Evolutionary conservation across 2,113 vertebrate genomes (phyloP).

Genomic region (Periophthalmus modestus): DNA sequence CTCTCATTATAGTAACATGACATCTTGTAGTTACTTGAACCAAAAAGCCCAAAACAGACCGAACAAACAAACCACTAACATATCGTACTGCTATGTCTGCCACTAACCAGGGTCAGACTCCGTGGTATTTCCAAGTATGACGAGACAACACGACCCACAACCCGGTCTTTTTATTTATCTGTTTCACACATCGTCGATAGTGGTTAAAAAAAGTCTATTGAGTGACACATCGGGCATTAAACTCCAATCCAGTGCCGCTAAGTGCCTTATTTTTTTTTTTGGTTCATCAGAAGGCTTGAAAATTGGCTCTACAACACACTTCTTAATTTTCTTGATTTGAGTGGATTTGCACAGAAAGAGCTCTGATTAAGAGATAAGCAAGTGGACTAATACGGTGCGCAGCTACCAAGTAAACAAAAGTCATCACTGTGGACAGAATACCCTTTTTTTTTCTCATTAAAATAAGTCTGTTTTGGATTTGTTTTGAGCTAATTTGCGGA

Average conservation of each 20-base stretch:
- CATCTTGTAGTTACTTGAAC: no score
- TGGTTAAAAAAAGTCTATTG: constrained; percentile 47
- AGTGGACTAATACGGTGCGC: constrained; percentile 54
- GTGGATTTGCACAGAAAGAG: constrained; percentile 67
- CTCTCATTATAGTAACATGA: no score
- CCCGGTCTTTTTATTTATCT: constrained; percentile 54
- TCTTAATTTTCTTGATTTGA: constrained; percentile 45
- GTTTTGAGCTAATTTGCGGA: not conserved
- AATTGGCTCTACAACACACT: constrained; percentile 66
- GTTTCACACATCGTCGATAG: constrained; percentile 42
- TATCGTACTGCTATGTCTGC: constrained; percentile 49
- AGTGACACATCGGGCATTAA: constrained; percentile 75
- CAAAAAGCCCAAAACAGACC: no score
- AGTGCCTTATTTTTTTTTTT: constrained; percentile 68
- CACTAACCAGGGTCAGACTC: constrained; percentile 15
- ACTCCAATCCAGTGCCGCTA: constrained; percentile 68
- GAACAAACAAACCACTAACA: no score
- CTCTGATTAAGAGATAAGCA: constrained; percentile 69
- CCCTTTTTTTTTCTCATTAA: no score
- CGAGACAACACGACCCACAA: constrained; percentile 45
- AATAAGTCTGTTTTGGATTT: not conserved
- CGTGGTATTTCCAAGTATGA: constrained; percentile 18
- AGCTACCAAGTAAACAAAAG: constrained; percentile 49
- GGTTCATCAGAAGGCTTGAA: constrained; percentile 61
- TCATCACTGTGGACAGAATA: no score